Evolutionary conservation across 2,888 invertebrate species (phyloP).

Genomic region (Pyrochroa serraticornis): DNA sequence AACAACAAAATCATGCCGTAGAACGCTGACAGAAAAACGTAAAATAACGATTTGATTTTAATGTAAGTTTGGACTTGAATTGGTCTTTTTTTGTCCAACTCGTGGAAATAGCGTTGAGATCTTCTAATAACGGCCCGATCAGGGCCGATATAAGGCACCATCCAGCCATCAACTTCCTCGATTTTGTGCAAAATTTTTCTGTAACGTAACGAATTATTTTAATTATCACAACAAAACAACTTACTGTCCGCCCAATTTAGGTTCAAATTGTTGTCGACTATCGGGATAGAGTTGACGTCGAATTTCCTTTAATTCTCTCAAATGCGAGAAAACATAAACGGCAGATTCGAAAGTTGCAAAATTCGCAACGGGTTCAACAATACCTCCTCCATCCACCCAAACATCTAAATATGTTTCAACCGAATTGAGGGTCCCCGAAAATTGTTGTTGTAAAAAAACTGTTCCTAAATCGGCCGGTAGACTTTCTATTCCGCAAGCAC

Average conservation of each 20-base stretch:
- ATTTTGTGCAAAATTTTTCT: conserved; percentile 37
- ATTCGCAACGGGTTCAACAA: conserved; percentile 66
- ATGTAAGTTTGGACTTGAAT: conserved; percentile 77
- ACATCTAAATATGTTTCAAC: conserved; percentile 71
- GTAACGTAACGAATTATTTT: neutral
- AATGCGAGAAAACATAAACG: conserved; percentile 74
- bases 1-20: conserved; percentile 67
- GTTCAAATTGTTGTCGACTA: conserved; percentile 66
- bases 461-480: conserved; percentile 89
- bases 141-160: conserved; percentile 74
- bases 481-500: conserved; percentile 93
- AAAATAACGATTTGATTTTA: conserved; percentile 58
- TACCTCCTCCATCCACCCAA: conserved; percentile 47
- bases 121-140: conserved; percentile 82
- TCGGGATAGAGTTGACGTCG: conserved; percentile 68
- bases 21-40: conserved; percentile 61
- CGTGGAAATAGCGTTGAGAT: conserved; percentile 77
- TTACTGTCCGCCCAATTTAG: conserved; percentile 57
- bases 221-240: neutral
- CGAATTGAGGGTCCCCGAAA: conserved; percentile 79
- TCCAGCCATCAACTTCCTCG: conserved; percentile 39
- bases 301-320: conserved; percentile 67
- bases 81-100: conserved; percentile 72
- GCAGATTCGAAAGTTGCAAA: conserved; percentile 91
- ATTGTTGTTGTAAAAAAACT: conserved; percentile 75